Evolutionary conservation across 2,888 invertebrate genomes (phyloP), one percentile per base, ranked within the genome.

Genomic region (Hypomecis atomaria): DNA sequence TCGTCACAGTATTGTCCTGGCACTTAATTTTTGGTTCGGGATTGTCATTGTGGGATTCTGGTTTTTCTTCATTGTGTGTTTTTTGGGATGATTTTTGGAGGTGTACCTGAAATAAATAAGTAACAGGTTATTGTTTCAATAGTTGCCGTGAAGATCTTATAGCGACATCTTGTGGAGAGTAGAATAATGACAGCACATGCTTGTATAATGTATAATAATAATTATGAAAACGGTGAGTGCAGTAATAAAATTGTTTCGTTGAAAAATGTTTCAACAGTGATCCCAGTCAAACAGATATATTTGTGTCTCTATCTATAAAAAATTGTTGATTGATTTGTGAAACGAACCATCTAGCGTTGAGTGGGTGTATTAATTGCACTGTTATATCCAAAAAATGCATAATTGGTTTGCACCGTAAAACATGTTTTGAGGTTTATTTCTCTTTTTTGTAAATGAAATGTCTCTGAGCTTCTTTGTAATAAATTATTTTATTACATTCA

Each of bases 1-100:
- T 50, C 13, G 82, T 88, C 88, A 88, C 83, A 85, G 83, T 65
- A 77, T 73, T 65, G 76, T 76, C 65, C 77, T 77, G 57, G 67
- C 71, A 57, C 54, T 62, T 56, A 57, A 47, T 60, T 57, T 50
- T 52, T 58, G 49, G 47, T 55, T 54, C 5, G 23, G 58, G 45
- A n/a, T 49, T 36, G 37, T 50, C 57, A 64, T 64, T 9, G 10
- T 54, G 43, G n/a, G 23, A 50, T 36, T 49, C 36, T 44, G 23
- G 9, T 49, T 37, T n/a, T 48, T 59, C 43, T 56, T 59, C 62
- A 65, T 67, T 62, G 23, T 62, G 53, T 50, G 4, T 34, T 60
- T 37, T 45, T 42, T 23, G 38, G 6, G 11, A 23, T 44, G 23
- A 42, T 59, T 13, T n/a, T 37, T 53, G 37, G 7, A 42, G 36